Conservation (phyloP, 2,888 invertebrate species). For the Ametastegia equiseti region DNA sequence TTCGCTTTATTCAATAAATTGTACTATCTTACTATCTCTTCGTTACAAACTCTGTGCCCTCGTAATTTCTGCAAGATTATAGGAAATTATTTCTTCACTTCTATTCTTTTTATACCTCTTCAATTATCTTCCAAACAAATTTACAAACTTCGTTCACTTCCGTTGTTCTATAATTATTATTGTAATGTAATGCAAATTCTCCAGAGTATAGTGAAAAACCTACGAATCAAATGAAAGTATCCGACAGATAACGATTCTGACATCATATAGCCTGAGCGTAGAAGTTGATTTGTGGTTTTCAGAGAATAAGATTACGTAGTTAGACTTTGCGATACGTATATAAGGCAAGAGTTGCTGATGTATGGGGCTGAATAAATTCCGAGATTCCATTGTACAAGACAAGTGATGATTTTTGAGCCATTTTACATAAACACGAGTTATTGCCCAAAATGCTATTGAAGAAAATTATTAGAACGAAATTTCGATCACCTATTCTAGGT, state of each 20-base stretch:
- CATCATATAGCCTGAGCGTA: background rate
- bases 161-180: background rate
- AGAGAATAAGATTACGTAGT: conserved; percentile 3
- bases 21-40: conserved; percentile 55
- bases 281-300: background rate
- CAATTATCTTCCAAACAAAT: background rate
- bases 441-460: background rate
- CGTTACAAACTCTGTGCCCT: background rate
- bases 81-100: background rate
- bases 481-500: background rate
- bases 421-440: background rate
- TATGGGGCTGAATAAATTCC: background rate
- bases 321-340: conserved; percentile 26
- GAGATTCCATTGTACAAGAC: background rate
- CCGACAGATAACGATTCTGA: conserved; percentile 1
- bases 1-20: conserved; percentile 50
- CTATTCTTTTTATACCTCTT: background rate
- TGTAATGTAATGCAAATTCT: background rate
- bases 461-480: background rate
- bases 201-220: background rate
- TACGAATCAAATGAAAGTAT: conserved; percentile 3
- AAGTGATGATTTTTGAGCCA: background rate
- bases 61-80: conserved; percentile 17
- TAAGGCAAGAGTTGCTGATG: conserved; percentile 10
- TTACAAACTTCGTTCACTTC: background rate